Base-by-base conservation (phyloP, 2,888 invertebrate genomes). In the Sesia bembeciformis region DNA sequence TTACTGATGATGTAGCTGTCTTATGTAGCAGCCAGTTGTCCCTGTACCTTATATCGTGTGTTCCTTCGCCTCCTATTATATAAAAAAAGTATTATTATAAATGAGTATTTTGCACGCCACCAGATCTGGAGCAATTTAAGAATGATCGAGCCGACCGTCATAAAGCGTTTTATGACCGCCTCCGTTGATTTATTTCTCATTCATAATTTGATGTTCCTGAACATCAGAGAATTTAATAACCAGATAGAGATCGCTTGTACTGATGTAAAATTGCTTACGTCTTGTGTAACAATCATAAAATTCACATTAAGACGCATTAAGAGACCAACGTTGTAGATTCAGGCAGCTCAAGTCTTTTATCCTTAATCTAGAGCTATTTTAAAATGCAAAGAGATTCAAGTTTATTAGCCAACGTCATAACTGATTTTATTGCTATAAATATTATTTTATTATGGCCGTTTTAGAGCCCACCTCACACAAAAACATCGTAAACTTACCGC, bases 281-380 rank as follows among this genome's bases (percentile, higher is more conserved):
- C 83, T 87, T 87, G 83, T 85, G 87, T 84, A 87, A 88, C 83
- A 81, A 82, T 84, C 88, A 83, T 89, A 89, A 89, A 89, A 88
- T 86, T 75, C 84, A 83, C 88, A 88, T 88, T 89, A 89, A 86
- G 84, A 78, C 76, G 87, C 89, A 88, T 88, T 87, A 87, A 83
- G 77, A 81, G 73, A 74, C 73, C 69, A 65, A 65, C 71, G 76
- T 71, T 76, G 73, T 76, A 74, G 78, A 76, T 74, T 72, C 76
- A 68, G 66, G 70, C 70, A 70, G 72, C 76, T 75, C 76, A 68
- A 79, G 76, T 76, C 78, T 83, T 78, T 76, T 76, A 81, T 77
- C 81, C 84, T 78, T 84, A 87, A 87, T 87, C 87, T 87, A 75
- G 70, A 70, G 84, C 78, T 87, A 85, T 87, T 87, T 87, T 84